Conservation (phyloP, 1,140 invertebrate genomes). For the Ptiloglossa arizonensis region DNA sequence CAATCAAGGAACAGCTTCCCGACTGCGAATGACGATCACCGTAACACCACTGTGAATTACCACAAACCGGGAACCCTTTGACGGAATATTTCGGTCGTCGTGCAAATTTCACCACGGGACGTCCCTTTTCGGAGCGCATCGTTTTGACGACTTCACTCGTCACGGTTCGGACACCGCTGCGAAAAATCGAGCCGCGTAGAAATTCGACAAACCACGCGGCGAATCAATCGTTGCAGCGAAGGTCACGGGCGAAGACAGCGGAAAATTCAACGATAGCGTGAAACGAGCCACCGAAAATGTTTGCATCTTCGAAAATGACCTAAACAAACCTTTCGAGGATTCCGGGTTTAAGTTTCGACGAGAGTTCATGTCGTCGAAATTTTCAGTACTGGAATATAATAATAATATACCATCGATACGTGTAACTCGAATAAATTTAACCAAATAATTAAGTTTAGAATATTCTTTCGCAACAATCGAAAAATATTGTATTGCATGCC, state of each 20-base stretch:
- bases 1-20: constrained; percentile 13
- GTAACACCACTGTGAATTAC: constrained; percentile 46
- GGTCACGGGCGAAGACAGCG: too few species aligned
- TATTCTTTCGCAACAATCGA: too few species aligned
- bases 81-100: constrained; percentile 3
- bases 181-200: constrained; percentile 6
- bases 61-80: constrained; percentile 52
- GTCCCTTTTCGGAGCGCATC: constrained; percentile 1
- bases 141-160: background rate
- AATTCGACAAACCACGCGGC: background rate
- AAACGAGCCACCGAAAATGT: background rate
- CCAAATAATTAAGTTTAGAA: too few species aligned
- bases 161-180: background rate
- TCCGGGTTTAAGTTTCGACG: too few species aligned
- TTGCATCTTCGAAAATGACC: background rate
- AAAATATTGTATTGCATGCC: too few species aligned
- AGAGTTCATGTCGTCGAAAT: too few species aligned
- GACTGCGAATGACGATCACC: constrained; percentile 37
- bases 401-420: too few species aligned
- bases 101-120: constrained; percentile 48
- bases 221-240: background rate
- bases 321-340: too few species aligned
- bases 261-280: background rate
- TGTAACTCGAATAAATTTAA: too few species aligned
- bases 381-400: too few species aligned